Percentiles rank a stretch among this genome's conserved stretches.
Conservation (phyloP, 2,113 vertebrate genomes). For the Seriola dumerili region DNA sequence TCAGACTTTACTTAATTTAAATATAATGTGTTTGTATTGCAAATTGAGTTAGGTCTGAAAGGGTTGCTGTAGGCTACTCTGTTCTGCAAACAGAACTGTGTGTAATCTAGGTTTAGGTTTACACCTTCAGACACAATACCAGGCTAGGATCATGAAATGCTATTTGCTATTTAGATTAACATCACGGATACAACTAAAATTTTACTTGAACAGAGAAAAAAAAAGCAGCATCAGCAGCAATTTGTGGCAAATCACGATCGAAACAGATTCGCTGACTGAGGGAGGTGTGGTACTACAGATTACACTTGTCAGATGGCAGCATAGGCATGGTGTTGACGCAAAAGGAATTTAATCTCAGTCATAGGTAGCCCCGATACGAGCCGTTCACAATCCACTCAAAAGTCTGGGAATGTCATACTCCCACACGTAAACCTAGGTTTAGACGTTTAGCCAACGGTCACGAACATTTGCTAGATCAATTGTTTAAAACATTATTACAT, state of each 20-base stretch:
- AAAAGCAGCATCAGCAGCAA: conserved; percentile 2
- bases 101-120: not conserved
- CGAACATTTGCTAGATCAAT: not conserved
- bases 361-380: conserved; percentile 28
- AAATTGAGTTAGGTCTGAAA: not conserved
- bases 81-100: not conserved
- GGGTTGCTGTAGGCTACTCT: not conserved
- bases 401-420: conserved; percentile 20
- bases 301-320: conserved; percentile 17
- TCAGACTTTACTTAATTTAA: not conserved
- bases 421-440: not conserved
- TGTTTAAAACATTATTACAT: not conserved
- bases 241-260: not conserved
- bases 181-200: not conserved
- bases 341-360: conserved; percentile 43
- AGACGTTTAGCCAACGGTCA: not conserved
- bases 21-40: too few relatives aligned
- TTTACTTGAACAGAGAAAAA: not conserved
- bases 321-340: conserved; percentile 43
- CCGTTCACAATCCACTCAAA: conserved; percentile 34
- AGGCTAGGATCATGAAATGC: not conserved
- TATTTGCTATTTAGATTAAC: not conserved
- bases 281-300: conserved; percentile 1
- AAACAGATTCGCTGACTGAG: not conserved
- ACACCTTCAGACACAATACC: not conserved